These are phyloP conservation scores for Drosophila persimilis DNA, from an alignment of 1,140 invertebrate species.

Conservation along the genomic window DNA sequence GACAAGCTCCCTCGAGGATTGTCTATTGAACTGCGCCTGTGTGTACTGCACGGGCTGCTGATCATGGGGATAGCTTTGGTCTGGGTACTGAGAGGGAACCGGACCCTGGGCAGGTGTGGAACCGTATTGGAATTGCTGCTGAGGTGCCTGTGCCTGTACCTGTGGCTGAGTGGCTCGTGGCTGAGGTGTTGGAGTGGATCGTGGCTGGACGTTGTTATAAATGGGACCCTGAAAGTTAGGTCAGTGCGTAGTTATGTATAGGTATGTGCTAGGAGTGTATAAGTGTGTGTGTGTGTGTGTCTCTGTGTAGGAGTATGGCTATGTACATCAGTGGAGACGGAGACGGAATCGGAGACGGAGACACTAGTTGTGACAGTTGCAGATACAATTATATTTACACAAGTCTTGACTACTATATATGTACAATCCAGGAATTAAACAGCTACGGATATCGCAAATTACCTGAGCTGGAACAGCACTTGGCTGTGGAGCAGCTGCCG, in stretches of 20 bases:
- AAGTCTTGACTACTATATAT: constrained; percentile 22
- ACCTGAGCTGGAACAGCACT: constrained; percentile 61
- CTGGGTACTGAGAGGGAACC: constrained; percentile 35
- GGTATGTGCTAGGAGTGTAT: constrained; percentile 5
- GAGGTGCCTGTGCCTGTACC: no score
- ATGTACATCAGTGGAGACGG: constrained; percentile 34
- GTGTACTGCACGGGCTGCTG: constrained; percentile 71
- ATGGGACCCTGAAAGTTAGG: constrained; percentile 73
- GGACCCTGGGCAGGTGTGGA: neutral
- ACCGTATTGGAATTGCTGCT: no score
- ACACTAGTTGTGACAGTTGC: constrained; percentile 15
- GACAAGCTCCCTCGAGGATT: constrained; percentile 62
- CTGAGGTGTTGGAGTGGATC: constrained; percentile 24
- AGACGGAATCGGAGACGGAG: neutral
- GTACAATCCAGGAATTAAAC: constrained; percentile 23
- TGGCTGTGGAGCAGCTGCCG: constrained; percentile 29
- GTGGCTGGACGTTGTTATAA: constrained; percentile 77
- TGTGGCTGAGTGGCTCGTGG: no score
- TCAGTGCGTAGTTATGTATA: constrained; percentile 49
- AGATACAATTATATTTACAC: constrained; percentile 61
- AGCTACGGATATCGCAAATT: constrained; percentile 27
- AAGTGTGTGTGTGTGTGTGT: constrained; percentile 12
- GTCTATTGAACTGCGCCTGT: constrained; percentile 75
- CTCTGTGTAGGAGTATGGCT: neutral
- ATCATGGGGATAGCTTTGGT: constrained; percentile 48